Conservation (phyloP, 2,797 vertebrate genomes). For the Adelosebastes latens region DNA sequence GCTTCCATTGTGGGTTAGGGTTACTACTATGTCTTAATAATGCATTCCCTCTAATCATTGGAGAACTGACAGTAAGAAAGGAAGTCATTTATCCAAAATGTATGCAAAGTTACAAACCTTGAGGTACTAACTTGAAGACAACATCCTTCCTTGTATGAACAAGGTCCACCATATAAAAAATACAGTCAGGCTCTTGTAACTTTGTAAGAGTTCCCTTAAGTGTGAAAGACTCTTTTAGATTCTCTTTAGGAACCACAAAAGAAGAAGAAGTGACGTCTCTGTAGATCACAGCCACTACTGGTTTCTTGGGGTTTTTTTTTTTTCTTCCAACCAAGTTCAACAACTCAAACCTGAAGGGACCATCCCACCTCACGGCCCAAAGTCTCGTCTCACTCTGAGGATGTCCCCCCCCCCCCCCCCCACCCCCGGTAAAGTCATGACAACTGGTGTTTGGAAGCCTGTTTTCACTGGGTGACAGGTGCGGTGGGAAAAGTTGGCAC, state of each 20-base stretch:
- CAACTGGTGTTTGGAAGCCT: conserved; percentile 47
- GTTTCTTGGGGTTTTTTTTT: conserved; percentile 39
- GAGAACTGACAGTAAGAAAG: conserved; percentile 41
- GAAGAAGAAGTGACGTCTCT: conserved; percentile 38
- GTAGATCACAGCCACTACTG: conserved; percentile 46
- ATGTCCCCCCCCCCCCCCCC: background rate
- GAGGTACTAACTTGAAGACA: conserved; percentile 68
- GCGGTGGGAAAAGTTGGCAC: conserved; percentile 64
- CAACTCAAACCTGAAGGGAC: conserved; percentile 33
- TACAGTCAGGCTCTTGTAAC: conserved; percentile 37
- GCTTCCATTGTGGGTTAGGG: background rate
- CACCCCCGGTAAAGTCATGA: conserved; percentile 35
- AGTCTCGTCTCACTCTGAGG: conserved; percentile 26
- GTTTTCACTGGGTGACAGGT: conserved; percentile 83
- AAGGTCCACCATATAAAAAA: conserved; percentile 49
- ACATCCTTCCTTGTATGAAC: conserved; percentile 30
- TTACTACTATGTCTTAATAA: background rate
- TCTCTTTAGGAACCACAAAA: conserved; percentile 33
- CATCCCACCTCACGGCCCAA: background rate
- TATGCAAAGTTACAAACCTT: conserved; percentile 71
- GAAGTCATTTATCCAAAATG: conserved; percentile 52
- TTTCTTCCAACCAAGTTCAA: conserved; percentile 17
- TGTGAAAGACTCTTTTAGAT: conserved; percentile 27
- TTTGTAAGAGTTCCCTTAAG: conserved; percentile 54
- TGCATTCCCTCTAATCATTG: conserved; percentile 22